These are phyloP conservation scores for Tetrao urogallus DNA, from an alignment of 2,113 vertebrate species.

Conservation along the genomic window DNA sequence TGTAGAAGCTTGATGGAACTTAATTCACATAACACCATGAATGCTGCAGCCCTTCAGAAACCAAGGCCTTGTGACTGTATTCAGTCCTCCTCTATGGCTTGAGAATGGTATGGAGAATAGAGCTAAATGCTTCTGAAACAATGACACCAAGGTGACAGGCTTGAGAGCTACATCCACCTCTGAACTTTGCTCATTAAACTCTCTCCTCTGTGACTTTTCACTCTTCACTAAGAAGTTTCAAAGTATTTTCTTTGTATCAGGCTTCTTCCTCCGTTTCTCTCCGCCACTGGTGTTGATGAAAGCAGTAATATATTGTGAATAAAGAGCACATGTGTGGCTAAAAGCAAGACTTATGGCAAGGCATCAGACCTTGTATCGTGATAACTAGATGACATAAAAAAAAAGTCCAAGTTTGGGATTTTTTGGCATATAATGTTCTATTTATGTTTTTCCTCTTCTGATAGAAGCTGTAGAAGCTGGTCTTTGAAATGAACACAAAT, in stretches of 20 bases:
- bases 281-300: background rate
- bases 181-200: background rate
- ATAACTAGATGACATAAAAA: background rate
- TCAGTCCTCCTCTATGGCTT: background rate
- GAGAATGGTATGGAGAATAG: background rate
- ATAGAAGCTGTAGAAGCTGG: background rate
- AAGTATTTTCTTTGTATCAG: background rate
- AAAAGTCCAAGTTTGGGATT: background rate
- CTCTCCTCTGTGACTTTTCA: background rate
- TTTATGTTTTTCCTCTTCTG: background rate
- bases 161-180: background rate
- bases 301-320: background rate
- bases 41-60: background rate
- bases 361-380: background rate
- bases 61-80: background rate
- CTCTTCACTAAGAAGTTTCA: background rate
- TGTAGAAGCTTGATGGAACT: fast-evolving
- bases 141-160: background rate
- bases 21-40: background rate
- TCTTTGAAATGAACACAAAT: background rate
- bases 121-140: background rate
- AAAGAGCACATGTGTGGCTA: background rate
- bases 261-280: background rate
- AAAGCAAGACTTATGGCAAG: background rate
- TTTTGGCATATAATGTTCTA: background rate